These are phyloP conservation scores for Callaeas wilsoni DNA, from an alignment of 2,113 vertebrate genomes.

Conservation along the genomic window DNA sequence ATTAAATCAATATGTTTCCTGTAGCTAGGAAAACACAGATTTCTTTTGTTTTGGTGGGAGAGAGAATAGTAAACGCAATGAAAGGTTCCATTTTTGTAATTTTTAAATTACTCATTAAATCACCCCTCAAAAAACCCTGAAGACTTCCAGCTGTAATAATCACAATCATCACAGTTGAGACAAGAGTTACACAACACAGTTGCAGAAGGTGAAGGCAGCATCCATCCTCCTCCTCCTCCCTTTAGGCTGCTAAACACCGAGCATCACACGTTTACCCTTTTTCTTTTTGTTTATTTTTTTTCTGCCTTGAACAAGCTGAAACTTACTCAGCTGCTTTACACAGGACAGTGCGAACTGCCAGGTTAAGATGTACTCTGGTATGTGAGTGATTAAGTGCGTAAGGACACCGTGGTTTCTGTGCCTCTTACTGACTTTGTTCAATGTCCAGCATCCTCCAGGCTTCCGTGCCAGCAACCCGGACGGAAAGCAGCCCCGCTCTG, in stretches of 20 bases:
- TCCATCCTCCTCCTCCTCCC: not conserved
- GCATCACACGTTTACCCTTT: not conserved
- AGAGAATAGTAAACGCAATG: not conserved
- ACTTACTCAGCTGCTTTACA: not conserved
- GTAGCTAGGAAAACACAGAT: not conserved
- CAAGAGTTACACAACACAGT: not conserved
- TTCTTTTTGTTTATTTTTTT: too few relatives aligned
- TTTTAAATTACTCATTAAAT: constrained; percentile 3
- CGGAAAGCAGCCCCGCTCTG: not conserved
- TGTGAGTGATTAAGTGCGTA: not conserved
- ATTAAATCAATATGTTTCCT: constrained; percentile 15
- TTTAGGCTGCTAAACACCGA: not conserved
- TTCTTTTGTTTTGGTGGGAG: not conserved
- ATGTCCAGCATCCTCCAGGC: not conserved
- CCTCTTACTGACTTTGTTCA: not conserved
- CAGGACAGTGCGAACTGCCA: not conserved
- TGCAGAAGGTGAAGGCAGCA: not conserved
- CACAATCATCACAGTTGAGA: not conserved
- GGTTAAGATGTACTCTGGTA: not conserved
- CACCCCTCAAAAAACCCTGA: not conserved
- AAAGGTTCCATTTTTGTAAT: not conserved
- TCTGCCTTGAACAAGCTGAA: not conserved
- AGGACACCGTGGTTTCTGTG: not conserved
- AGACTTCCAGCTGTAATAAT: constrained; percentile 36
- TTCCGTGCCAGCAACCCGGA: not conserved